Conservation (phyloP, 2,113 vertebrate species). For the Mesocricetus auratus region DNA sequence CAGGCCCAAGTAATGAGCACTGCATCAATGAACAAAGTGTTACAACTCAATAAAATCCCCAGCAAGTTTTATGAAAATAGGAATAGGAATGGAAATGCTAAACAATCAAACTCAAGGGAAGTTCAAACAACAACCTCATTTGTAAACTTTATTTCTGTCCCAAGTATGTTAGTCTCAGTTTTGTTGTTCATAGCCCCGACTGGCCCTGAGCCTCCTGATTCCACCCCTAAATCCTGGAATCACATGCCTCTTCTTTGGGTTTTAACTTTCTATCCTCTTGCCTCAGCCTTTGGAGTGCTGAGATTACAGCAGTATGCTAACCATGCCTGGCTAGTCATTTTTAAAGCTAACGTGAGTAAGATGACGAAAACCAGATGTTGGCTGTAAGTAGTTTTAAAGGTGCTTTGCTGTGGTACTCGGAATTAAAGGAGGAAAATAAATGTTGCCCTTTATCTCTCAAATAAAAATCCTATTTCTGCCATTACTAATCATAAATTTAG, state of each 20-base stretch:
- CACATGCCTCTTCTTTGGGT: neutral
- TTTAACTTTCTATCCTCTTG: neutral
- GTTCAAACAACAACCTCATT: neutral
- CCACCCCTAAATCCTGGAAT: neutral
- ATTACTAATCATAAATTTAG: neutral
- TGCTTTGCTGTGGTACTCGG: neutral
- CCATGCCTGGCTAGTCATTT: neutral
- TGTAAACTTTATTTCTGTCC: neutral
- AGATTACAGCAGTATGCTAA: neutral
- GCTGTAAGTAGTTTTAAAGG: neutral
- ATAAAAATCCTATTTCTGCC: neutral
- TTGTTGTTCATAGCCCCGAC: neutral
- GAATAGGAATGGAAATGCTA: neutral
- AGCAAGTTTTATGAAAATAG: neutral
- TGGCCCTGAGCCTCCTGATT: neutral
- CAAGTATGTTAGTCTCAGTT: neutral
- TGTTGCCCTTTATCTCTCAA: neutral
- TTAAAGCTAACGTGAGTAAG: conserved; percentile 17
- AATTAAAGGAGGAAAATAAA: neutral
- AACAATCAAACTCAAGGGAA: neutral
- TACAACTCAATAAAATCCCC: conserved; percentile 2
- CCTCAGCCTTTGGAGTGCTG: neutral
- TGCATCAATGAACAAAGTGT: neutral
- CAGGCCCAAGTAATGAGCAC: neutral
- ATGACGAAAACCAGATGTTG: neutral